Evolutionary conservation across 2,113 vertebrate genomes (phyloP).

Genomic region (Alces alces): DNA sequence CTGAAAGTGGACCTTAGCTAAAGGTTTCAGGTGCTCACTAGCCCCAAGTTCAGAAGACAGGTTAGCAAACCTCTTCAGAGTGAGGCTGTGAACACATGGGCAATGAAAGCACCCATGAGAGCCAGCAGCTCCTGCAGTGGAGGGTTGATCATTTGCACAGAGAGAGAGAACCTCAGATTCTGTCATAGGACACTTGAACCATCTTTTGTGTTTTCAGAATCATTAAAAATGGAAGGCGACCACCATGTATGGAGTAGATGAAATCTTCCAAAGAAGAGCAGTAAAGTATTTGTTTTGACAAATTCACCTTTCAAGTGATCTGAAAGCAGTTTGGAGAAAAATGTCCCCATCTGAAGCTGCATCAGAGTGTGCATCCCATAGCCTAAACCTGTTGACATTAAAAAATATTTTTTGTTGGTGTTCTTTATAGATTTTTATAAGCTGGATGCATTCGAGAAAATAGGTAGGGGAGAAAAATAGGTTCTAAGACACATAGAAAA

Average conservation of each 20-base stretch:
- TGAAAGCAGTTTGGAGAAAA: not conserved
- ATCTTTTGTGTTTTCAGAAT: constrained; percentile 26
- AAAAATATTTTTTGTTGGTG: not conserved
- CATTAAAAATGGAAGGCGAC: constrained; percentile 5
- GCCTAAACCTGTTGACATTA: not conserved
- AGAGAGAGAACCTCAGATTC: not conserved
- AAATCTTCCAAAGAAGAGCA: not conserved
- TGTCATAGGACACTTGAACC: not conserved
- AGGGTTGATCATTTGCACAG: not conserved
- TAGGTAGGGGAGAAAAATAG: not conserved
- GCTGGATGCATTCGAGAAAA: not conserved
- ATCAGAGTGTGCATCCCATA: not conserved
- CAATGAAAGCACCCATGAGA: not conserved
- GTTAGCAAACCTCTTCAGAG: not conserved
- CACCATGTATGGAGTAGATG: not conserved
- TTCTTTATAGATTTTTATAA: not conserved
- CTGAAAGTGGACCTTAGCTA: not conserved
- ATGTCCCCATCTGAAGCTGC: not conserved
- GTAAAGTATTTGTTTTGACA: constrained; percentile 3
- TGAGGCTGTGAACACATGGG: not conserved
- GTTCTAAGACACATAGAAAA: not conserved
- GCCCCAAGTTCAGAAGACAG: not conserved
- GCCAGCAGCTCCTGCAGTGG: not conserved
- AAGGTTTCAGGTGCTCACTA: not conserved
- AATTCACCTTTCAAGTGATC: not conserved